phyloP scores from a whole-genome alignment of 2,113 vertebrate genomes.

The Peromyscus leucopus region DNA sequence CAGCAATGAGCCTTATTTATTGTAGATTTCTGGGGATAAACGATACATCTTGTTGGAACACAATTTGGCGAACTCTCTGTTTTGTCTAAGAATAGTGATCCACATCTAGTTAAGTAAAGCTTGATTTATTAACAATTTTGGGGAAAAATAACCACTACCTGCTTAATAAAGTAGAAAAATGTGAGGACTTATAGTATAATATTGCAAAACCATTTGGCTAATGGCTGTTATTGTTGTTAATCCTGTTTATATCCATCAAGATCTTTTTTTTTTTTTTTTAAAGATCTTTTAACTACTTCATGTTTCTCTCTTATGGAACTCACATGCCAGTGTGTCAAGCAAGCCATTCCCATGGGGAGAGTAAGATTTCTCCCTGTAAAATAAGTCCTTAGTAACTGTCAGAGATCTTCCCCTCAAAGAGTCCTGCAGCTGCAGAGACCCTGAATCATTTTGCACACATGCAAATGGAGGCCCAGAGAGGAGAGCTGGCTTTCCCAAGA shows the following conservation, averaged over 20 bases:
- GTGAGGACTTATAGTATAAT: slow-evolving; percentile 18
- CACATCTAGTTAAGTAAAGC: not conserved
- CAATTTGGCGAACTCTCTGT: not conserved
- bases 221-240: not conserved
- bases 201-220: slow-evolving; percentile 36
- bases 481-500: not conserved
- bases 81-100: slow-evolving; percentile 31
- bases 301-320: not conserved
- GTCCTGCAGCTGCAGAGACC: not conserved
- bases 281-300: not conserved
- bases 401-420: not conserved
- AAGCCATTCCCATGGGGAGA: not conserved
- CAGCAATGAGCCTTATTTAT: slow-evolving; percentile 32
- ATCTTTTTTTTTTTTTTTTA: not conserved
- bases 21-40: slow-evolving; percentile 51
- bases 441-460: not conserved
- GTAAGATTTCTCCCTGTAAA: not conserved
- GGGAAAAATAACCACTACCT: not conserved
- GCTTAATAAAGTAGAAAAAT: slow-evolving; percentile 54
- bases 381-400: not conserved
- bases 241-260: not conserved
- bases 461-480: not conserved
- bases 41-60: slow-evolving; percentile 37
- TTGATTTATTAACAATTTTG: slow-evolving; percentile 38
- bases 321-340: not conserved